phyloP scores from a whole-genome alignment of 2,113 vertebrate genomes.

The Eurypyga helias region DNA sequence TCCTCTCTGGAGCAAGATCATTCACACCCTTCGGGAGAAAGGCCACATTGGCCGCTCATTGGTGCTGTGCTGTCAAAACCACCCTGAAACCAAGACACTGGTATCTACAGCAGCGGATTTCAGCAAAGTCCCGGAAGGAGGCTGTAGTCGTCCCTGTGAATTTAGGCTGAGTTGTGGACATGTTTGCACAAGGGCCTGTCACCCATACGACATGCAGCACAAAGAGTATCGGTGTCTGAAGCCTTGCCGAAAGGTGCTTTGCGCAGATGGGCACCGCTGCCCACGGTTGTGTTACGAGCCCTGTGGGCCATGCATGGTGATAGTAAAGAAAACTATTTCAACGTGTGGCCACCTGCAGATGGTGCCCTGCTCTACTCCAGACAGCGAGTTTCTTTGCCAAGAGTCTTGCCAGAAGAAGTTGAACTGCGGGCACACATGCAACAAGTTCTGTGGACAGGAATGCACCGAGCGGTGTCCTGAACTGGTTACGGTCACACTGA shows the following conservation, averaged over 20 bases:
- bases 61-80: constrained; percentile 90
- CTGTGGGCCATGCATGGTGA: constrained; percentile 81
- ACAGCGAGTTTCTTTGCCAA: constrained; percentile 75
- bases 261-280: constrained; percentile 84
- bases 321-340: constrained; percentile 81
- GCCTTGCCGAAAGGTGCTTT: constrained; percentile 84
- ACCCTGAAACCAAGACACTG: constrained; percentile 79
- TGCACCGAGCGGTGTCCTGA: constrained; percentile 77
- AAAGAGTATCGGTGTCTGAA: constrained; percentile 84
- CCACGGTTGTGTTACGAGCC: constrained; percentile 69
- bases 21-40: constrained; percentile 81
- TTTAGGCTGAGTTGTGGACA: constrained; percentile 90
- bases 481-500: constrained; percentile 69
- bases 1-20: constrained; percentile 89
- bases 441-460: constrained; percentile 74
- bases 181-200: constrained; percentile 88
- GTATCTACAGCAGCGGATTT: constrained; percentile 84
- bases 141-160: constrained; percentile 87
- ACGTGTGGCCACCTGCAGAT: constrained; percentile 85
- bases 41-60: constrained; percentile 78
- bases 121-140: constrained; percentile 87
- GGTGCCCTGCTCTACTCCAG: constrained; percentile 85
- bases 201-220: constrained; percentile 89
- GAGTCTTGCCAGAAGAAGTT: constrained; percentile 81
- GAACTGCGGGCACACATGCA: constrained; percentile 84